A percentile compares a stretch with the other conserved stretches of the same genome.
Conservation (phyloP, 2,797 vertebrate genomes). For the Eulemur coronatus region DNA sequence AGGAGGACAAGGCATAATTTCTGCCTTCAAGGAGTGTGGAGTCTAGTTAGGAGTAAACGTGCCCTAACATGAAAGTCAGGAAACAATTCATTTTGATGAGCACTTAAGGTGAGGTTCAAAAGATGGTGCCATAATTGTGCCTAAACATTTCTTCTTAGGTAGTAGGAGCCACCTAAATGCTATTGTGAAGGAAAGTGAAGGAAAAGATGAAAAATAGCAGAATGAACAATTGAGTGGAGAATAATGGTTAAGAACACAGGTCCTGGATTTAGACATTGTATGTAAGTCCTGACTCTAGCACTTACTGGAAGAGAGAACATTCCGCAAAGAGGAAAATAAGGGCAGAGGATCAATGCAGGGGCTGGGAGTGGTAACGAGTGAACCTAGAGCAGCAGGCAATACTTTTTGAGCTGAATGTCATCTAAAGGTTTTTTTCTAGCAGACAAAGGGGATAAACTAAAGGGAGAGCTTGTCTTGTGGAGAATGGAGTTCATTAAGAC, state of each 20-base stretch:
- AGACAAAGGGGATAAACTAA: neutral
- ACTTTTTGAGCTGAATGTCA: neutral
- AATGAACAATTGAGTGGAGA: neutral
- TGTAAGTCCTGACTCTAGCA: neutral
- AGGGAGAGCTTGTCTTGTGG: neutral
- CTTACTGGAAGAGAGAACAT: neutral
- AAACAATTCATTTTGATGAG: neutral
- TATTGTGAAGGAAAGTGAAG: neutral
- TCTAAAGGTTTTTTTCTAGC: neutral
- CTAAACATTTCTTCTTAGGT: neutral
- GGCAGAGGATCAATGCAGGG: neutral
- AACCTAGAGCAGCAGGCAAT: neutral
- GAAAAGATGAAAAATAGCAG: neutral
- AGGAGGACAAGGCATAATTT: neutral
- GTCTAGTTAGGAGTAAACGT: neutral
- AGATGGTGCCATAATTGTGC: neutral
- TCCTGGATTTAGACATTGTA: neutral
- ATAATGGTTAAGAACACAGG: neutral
- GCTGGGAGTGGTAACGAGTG: neutral
- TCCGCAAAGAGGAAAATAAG: neutral
- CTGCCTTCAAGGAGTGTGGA: neutral
- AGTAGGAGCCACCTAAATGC: neutral
- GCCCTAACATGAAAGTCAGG: neutral
- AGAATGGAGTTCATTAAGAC: neutral
- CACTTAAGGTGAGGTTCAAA: neutral